A percentile compares a stretch with the other conserved stretches of the same genome.
Evolutionary conservation across 2,797 vertebrate genomes (phyloP).

Genomic region (Typhlichthys eigenmanni): DNA sequence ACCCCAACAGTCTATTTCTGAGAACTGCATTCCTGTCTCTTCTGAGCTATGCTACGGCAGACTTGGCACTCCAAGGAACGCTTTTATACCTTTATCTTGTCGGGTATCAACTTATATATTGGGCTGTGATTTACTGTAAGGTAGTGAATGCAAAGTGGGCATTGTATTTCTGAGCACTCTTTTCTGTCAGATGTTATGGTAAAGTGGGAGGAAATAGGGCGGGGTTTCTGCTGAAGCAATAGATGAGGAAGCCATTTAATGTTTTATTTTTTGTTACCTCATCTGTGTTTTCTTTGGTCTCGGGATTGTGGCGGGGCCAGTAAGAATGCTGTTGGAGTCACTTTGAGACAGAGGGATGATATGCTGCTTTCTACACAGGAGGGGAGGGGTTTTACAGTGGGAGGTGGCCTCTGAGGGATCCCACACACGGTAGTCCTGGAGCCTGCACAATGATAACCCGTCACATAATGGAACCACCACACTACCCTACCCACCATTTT

Average conservation of each 20-base stretch:
- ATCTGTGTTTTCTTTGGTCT: conserved; percentile 51
- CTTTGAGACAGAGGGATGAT: conserved; percentile 58
- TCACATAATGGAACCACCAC: conserved; percentile 43
- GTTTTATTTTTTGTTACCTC: conserved; percentile 26
- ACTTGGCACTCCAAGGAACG: conserved; percentile 23
- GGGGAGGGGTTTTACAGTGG: conserved; percentile 49
- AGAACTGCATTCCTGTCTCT: conserved; percentile 48
- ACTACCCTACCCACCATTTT: conserved; percentile 24
- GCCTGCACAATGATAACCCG: conserved; percentile 63
- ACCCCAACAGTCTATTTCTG: conserved; percentile 38
- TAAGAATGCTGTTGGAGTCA: conserved; percentile 67
- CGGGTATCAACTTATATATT: conserved; percentile 22
- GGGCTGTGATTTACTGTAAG: conserved; percentile 16
- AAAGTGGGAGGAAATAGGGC: conserved; percentile 17
- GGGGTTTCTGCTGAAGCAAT: conserved; percentile 22
- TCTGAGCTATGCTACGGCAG: conserved; percentile 35
- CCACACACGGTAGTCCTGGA: conserved; percentile 48
- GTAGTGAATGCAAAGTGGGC: conserved; percentile 8
- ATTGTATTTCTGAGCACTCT: conserved; percentile 12
- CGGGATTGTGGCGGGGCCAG: conserved; percentile 25
- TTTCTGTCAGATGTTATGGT: conserved; percentile 1
- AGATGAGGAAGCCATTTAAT: conserved; percentile 22
- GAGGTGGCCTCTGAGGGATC: conserved; percentile 73
- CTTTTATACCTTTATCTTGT: conserved; percentile 36
- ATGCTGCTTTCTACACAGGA: conserved; percentile 57